phyloP scores from a whole-genome alignment of 2,113 vertebrate genomes.

The Atrichornis clamosus region DNA sequence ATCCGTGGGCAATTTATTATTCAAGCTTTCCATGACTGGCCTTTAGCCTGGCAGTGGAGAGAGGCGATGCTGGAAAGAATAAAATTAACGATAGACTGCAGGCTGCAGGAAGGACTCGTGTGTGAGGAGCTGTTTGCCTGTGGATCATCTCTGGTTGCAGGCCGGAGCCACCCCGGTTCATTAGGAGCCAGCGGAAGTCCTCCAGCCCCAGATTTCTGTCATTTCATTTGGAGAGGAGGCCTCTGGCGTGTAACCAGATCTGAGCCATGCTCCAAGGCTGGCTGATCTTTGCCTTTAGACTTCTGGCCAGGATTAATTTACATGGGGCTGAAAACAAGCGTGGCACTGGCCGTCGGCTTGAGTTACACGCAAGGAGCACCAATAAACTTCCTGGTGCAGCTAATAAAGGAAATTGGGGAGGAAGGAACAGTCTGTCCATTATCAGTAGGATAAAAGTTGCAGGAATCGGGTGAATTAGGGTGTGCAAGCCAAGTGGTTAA shows the following conservation, averaged over 20 bases:
- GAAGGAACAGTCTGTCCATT: constrained; percentile 75
- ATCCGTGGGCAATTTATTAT: background rate
- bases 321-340: constrained; percentile 62
- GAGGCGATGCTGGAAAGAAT: background rate
- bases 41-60: background rate
- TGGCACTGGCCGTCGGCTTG: constrained; percentile 50
- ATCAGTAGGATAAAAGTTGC: constrained; percentile 62
- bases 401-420: constrained; percentile 76
- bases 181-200: constrained; percentile 54
- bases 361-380: constrained; percentile 68
- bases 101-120: background rate
- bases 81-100: background rate
- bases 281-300: constrained; percentile 64
- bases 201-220: constrained; percentile 47
- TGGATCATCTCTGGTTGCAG: constrained; percentile 24
- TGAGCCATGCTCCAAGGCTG: constrained; percentile 50
- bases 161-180: constrained; percentile 52
- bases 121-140: constrained; percentile 23
- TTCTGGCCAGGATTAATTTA: constrained; percentile 73
- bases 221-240: constrained; percentile 62
- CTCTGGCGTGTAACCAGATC: constrained; percentile 67
- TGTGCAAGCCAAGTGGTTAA: background rate
- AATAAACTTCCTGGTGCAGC: constrained; percentile 74
- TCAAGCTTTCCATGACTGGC: background rate
- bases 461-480: constrained; percentile 58